Conservation (phyloP, 2,797 vertebrate genomes). For the Arremon brunneinucha region DNA sequence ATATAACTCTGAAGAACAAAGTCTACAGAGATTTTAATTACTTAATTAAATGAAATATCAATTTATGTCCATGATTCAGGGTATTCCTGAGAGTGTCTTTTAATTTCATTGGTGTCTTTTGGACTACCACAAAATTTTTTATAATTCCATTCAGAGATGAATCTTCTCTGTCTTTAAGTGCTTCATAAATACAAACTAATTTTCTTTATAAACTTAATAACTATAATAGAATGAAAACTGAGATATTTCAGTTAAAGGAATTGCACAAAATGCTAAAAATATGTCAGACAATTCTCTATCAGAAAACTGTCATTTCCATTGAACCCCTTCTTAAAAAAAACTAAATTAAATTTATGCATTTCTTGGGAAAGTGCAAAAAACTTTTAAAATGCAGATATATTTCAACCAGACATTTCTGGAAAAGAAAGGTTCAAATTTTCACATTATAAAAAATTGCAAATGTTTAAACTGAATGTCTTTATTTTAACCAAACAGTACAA, state of each 20-base stretch:
- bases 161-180: neutral
- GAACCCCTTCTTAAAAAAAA: neutral
- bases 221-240: neutral
- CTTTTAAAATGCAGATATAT: neutral
- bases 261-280: neutral
- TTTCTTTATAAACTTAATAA: neutral
- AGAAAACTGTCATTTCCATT: neutral
- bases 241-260: neutral
- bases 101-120: neutral
- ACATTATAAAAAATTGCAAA: neutral
- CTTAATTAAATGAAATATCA: neutral
- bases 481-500: neutral
- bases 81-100: neutral
- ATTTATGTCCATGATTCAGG: neutral
- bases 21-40: neutral
- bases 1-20: neutral
- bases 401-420: neutral
- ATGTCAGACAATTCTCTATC: neutral
- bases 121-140: neutral
- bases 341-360: neutral
- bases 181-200: neutral
- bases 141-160: neutral
- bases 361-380: neutral
- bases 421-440: neutral
- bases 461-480: neutral